Base-by-base conservation (phyloP, 2,888 invertebrate genomes). In the Nomada fucata region DNA sequence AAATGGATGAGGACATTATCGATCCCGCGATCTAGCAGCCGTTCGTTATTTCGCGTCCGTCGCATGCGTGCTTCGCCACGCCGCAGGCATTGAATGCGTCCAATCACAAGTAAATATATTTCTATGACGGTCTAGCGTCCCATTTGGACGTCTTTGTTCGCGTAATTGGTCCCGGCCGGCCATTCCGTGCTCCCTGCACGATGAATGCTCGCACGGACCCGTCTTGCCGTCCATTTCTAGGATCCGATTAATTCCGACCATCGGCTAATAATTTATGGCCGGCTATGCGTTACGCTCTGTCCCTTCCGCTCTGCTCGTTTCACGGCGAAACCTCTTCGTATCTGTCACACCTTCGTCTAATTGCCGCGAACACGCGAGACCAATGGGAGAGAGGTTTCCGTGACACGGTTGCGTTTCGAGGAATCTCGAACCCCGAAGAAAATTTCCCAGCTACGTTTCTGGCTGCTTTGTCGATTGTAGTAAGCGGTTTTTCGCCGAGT, bases 171-270 rank as follows among this genome's bases (percentile, higher is more conserved):
- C 44, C 63, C 20, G 26, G 4, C 10, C 26, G 61, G 15, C 20
- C 63, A 60, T 61, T 68, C 60, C 26, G 61, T 18, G 44, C 60
- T 1, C 10, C 57, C 11, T 15, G 9, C 13, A 18, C 69, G n/a
- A 59, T 76, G 23, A 15, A 64, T 44, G 42, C 59, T 18, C 52
- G n/a, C 52, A 20, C 47, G 61, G n/a, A 11, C 77, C 26, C 42
- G 60, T 65, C 59, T 73, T 23, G 63, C 71, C 83, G 78, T 44
- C 59, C 69, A 47, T 79, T 69, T 15, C 74, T 63, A 60, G 50
- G 81, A 74, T 81, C 74, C 86, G 82, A 86, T 84, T 86, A 86
- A 86, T 86, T 74, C 84, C 42, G 61, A 52, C 60, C 82, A 86
- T 84, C 84, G 78, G 50, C 50, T 65, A 59, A 69, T 86, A 79